phyloP scores from a whole-genome alignment of 2,888 invertebrate species.

The Netelia melanura region DNA sequence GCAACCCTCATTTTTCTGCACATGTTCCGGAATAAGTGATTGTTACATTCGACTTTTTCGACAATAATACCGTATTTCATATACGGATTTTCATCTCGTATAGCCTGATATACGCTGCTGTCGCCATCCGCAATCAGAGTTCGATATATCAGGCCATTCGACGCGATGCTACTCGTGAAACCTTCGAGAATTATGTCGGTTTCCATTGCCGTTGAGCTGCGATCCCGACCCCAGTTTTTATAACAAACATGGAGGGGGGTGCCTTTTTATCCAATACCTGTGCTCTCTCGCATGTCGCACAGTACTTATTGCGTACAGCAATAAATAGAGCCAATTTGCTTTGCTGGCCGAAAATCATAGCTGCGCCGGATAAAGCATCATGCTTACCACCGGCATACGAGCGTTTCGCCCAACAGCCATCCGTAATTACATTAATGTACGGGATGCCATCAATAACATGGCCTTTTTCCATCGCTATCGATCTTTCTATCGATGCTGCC shows the following conservation, averaged over 20 bases:
- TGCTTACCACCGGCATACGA: constrained; percentile 45
- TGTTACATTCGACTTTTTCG: constrained; percentile 78
- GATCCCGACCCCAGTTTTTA: constrained; percentile 72
- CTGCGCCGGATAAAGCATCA: constrained; percentile 49
- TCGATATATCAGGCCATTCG: constrained; percentile 63
- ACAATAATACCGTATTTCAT: constrained; percentile 60
- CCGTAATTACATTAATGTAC: constrained; percentile 49
- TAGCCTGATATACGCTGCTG: constrained; percentile 75
- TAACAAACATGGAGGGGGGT: constrained; percentile 74
- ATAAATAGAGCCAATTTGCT: constrained; percentile 69
- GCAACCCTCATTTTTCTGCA: constrained; percentile 51
- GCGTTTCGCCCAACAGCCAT: constrained; percentile 57
- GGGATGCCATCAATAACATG: constrained; percentile 16
- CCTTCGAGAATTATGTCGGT: constrained; percentile 67
- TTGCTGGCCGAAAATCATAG: constrained; percentile 34
- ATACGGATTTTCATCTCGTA: constrained; percentile 72
- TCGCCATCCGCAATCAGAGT: constrained; percentile 74
- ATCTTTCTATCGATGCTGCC: not conserved
- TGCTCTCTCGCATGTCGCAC: constrained; percentile 60
- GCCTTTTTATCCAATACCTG: not conserved
- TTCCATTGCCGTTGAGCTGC: constrained; percentile 74
- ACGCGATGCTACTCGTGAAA: constrained; percentile 66
- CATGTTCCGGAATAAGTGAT: constrained; percentile 74
- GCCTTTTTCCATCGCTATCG: not conserved
- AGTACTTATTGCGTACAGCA: constrained; percentile 72